These are phyloP conservation scores for Vanessa cardui DNA, from an alignment of 2,888 invertebrate species.

Conservation along the genomic window DNA sequence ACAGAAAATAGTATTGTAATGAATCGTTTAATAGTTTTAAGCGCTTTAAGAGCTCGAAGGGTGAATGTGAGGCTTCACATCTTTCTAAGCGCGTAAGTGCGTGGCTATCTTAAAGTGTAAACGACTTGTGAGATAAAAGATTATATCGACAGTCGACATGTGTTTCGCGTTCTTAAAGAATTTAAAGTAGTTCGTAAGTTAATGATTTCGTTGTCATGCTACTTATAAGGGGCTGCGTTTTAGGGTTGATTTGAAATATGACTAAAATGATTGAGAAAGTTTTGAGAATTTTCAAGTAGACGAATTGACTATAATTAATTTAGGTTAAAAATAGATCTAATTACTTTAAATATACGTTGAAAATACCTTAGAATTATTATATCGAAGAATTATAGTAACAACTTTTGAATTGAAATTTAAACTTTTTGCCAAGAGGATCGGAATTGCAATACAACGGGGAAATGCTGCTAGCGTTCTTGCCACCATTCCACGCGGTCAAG, in stretches of 20 bases:
- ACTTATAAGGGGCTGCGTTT: conserved; percentile 43
- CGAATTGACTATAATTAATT: neutral
- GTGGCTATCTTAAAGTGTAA: conserved; percentile 46
- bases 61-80: conserved; percentile 32
- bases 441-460: no score
- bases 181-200: conserved; percentile 54
- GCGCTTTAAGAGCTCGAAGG: conserved; percentile 31
- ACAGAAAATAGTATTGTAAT: no score
- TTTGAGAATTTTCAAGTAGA: neutral
- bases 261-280: neutral
- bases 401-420: no score
- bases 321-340: no score
- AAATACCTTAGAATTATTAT: no score
- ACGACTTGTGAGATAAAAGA: conserved; percentile 49
- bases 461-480: no score
- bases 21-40: conserved; percentile 4
- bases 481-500: no score
- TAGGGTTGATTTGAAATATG: conserved; percentile 35
- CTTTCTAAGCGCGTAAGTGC: conserved; percentile 52
- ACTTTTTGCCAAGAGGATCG: no score
- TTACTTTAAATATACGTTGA: no score
- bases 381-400: no score
- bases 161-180: conserved; percentile 57
- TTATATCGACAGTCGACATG: conserved; percentile 55
- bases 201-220: conserved; percentile 51